Percentiles rank a stretch among this genome's conserved stretches.
Evolutionary conservation across 2,113 vertebrate species (phyloP).

Genomic region (Campylorhamphus procurvoides): DNA sequence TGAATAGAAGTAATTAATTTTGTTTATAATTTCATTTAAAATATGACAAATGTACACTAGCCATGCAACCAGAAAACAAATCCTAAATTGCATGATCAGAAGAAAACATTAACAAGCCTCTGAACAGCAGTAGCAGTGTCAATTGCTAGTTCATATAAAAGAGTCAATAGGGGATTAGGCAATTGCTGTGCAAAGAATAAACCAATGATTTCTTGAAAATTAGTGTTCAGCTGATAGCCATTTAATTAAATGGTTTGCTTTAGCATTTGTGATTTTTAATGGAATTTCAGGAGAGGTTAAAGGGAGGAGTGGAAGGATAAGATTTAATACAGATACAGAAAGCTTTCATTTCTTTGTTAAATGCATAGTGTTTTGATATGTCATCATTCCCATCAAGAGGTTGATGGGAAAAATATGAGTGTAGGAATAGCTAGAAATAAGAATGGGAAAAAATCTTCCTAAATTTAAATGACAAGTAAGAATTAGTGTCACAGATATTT

Average conservation of each 20-base stretch:
- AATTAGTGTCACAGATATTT: neutral
- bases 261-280: neutral
- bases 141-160: neutral
- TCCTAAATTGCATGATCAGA: neutral
- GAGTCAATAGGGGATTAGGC: slow-evolving; percentile 5
- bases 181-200: slow-evolving; percentile 28
- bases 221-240: neutral
- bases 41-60: neutral
- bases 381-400: neutral
- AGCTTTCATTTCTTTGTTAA: neutral
- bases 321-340: neutral
- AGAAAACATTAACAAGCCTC: neutral
- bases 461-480: neutral
- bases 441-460: neutral
- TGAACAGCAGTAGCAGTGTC: neutral
- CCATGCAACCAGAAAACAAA: neutral
- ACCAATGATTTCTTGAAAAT: neutral
- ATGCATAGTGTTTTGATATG: neutral
- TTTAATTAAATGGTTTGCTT: slow-evolving; percentile 43
- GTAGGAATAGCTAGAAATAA: neutral
- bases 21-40: neutral
- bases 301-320: neutral
- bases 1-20: neutral
- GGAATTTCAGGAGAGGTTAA: neutral
- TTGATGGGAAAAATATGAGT: neutral